These are phyloP conservation scores for Limanda limanda DNA, from an alignment of 2,113 vertebrate species.

Conservation along the genomic window DNA sequence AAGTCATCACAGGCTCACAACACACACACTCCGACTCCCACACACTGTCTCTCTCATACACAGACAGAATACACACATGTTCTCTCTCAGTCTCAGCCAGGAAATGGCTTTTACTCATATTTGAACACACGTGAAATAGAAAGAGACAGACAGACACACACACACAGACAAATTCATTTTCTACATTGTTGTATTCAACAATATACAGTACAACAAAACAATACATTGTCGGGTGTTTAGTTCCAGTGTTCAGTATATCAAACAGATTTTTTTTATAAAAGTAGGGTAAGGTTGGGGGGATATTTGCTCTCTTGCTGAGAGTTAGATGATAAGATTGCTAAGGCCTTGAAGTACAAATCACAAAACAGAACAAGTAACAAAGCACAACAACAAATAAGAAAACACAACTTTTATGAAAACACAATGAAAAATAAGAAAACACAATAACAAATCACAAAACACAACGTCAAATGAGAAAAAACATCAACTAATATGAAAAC, in stretches of 20 bases:
- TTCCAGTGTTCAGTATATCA: not conserved
- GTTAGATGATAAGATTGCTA: too few relatives aligned
- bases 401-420: too few relatives aligned
- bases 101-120: constrained; percentile 70
- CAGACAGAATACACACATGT: constrained; percentile 62
- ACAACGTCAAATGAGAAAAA: not conserved
- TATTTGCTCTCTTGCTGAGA: too few relatives aligned
- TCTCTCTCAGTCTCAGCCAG: constrained; percentile 59
- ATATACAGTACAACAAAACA: not conserved
- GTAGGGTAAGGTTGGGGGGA: too few relatives aligned
- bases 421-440: not conserved
- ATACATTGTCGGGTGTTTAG: not conserved
- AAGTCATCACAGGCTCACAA: constrained; percentile 67
- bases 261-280: not conserved
- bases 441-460: not conserved
- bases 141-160: constrained; percentile 17
- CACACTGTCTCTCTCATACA: constrained; percentile 37
- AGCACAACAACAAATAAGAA: not conserved
- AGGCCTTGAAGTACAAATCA: too few relatives aligned
- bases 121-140: constrained; percentile 46
- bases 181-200: not conserved
- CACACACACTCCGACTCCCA: constrained; percentile 38
- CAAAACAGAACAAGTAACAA: not conserved
- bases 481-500: too few relatives aligned
- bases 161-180: not conserved